Evolutionary conservation across 2,113 vertebrate genomes (phyloP), one percentile per base, ranked within the genome.

Genomic region (Herpetotheres cachinnans): DNA sequence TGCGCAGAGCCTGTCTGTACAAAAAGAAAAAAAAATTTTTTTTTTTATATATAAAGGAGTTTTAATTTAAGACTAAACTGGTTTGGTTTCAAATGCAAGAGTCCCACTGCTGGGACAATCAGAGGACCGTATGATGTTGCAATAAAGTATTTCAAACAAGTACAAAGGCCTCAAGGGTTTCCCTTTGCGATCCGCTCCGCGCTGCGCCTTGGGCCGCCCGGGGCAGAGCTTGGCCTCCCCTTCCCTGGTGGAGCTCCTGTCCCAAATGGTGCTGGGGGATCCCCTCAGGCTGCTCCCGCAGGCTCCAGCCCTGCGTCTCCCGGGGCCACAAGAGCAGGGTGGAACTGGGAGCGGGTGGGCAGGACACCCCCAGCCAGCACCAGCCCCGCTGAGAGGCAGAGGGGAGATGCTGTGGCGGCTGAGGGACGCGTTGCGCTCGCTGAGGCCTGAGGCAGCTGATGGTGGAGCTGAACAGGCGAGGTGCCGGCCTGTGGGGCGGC

Each of bases 21-120:
- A 27, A 25, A 72, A 88, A 84, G 13, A 52, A 54, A 71, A 5
- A 26, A 59, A 34, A 24, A 34, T 34, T 46, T 50, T 36, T 6
- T 65, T 89, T n/a, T 56, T 21, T 94, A 40, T 92, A 55, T 87
- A 79, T 25, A 70, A 81, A 73, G 54, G 70, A 74, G 52, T 93
- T 95, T 95, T 96, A 96, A 97, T 96, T 96, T 97, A 97, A 97
- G 49, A 90, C 69, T 80, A 86, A 93, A 92, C 24, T 79, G 54
- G 83, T 91, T 89, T 79, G 77, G 56, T 81, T 89, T 97, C 93
- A 50, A 61, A 82, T 1, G n/a, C 66, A 9, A 5, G 47, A 58
- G 79, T 91, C 72, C 72, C 36, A 1, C 86, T 90, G 94, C 95
- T 90, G 88, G 82, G 86, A 84, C 56, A 93, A 76, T 50, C 59